Evolutionary conservation across 1,140 invertebrate species (phyloP).

Genomic region (Cardiocondyla obscurior): DNA sequence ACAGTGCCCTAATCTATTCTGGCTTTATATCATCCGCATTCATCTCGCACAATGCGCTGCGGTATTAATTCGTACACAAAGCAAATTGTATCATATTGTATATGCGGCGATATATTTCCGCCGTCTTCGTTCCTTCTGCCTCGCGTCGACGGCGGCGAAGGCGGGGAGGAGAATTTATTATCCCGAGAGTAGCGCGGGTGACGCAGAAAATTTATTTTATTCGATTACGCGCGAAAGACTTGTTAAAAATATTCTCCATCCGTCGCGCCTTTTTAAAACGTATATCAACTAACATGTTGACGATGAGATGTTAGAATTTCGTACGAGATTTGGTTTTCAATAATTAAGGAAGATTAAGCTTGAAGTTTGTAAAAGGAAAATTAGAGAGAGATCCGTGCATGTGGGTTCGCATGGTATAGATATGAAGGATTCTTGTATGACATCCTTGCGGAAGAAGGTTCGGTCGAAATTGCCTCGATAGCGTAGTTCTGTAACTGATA

Average conservation of each 20-base stretch:
- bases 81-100: conserved; percentile 4
- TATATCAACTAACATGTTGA: neutral
- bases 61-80: conserved; percentile 23
- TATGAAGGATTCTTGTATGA: neutral
- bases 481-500: conserved; percentile 39
- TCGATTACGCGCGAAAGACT: neutral
- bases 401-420: neutral
- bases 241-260: neutral
- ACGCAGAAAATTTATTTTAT: neutral
- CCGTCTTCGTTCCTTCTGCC: neutral
- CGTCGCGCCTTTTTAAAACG: neutral
- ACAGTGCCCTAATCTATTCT: conserved; percentile 11
- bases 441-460: conserved; percentile 10
- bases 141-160: neutral
- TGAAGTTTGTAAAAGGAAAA: neutral
- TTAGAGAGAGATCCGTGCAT: neutral
- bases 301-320: neutral
- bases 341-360: neutral
- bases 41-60: neutral
- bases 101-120: neutral
- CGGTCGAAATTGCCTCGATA: conserved; percentile 11
- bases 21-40: conserved; percentile 29
- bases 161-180: conserved; percentile 22
- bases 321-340: neutral
- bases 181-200: neutral